Percentiles rank a stretch among this genome's conserved stretches.
phyloP scores from a whole-genome alignment of 2,113 vertebrate genomes.

The zebrafish (Danio rerio) region GRCz12tu NC_133178.1:49632001-49632500 shows the following conservation, averaged over 20 bases:
- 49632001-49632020: not conserved
- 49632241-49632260: not conserved
- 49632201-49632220: not conserved
- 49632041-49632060: not conserved
- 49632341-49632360: too few relatives aligned
- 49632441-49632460: too few relatives aligned
- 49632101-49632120: constrained; percentile 60
- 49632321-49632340: too few relatives aligned
- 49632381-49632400: too few relatives aligned
- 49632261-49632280: too few relatives aligned
- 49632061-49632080: constrained; percentile 37
- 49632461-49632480: too few relatives aligned
- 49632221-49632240: constrained; percentile 5
- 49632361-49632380: too few relatives aligned
- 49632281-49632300: not conserved
- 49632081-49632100: constrained; percentile 60
- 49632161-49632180: constrained; percentile 9
- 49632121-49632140: constrained; percentile 60
- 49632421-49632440: too few relatives aligned
- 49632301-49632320: not conserved
- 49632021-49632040: not conserved
- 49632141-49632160: constrained; percentile 15
- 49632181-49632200: not conserved
- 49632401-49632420: too few relatives aligned
- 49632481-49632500: too few relatives aligned